Evolutionary conservation across 1,140 invertebrate species (phyloP).

Genomic region (Eufriesea mexicana): DNA sequence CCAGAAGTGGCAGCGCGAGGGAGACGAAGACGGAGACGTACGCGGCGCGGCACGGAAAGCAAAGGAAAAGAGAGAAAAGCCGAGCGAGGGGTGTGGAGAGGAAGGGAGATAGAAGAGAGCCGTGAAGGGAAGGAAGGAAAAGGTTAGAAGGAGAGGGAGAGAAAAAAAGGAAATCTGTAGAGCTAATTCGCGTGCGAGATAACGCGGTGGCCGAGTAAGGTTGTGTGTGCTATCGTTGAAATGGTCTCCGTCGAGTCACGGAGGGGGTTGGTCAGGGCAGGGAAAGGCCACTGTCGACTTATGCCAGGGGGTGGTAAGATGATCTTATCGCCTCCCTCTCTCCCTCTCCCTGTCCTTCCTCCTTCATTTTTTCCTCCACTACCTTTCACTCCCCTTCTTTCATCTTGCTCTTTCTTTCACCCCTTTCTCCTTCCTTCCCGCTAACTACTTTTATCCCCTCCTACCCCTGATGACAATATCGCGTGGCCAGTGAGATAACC

Average conservation of each 20-base stretch:
- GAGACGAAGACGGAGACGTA: slow-evolving; percentile 2
- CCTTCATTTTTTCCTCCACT: slow-evolving; percentile 50
- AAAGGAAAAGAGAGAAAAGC: slow-evolving; percentile 14
- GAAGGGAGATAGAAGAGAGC: slow-evolving; percentile 17
- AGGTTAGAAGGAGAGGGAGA: slow-evolving; percentile 16
- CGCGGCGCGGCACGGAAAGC: slow-evolving; percentile 16
- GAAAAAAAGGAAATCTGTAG: slow-evolving; percentile 76
- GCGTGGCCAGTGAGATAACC: slow-evolving; percentile 82
- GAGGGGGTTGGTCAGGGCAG: slow-evolving; percentile 73
- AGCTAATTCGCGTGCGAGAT: slow-evolving; percentile 82
- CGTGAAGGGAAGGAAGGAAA: background rate
- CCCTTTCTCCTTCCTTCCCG: slow-evolving; percentile 33
- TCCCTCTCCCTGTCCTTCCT: slow-evolving; percentile 52
- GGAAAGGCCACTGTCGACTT: slow-evolving; percentile 79
- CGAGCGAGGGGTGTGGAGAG: background rate
- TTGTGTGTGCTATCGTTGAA: slow-evolving; percentile 75
- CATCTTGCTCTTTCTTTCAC: slow-evolving; percentile 15
- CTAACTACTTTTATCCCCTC: slow-evolving; percentile 64
- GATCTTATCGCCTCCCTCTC: slow-evolving; percentile 77
- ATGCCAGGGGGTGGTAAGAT: slow-evolving; percentile 70
- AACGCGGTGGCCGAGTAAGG: slow-evolving; percentile 67
- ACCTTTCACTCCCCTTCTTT: slow-evolving; percentile 40
- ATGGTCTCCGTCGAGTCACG: slow-evolving; percentile 79
- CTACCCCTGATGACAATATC: slow-evolving; percentile 80
- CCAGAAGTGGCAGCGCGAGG: slow-evolving; percentile 61